Conservation (phyloP, 1,140 invertebrate genomes). For the Caerostris extrusa region DNA sequence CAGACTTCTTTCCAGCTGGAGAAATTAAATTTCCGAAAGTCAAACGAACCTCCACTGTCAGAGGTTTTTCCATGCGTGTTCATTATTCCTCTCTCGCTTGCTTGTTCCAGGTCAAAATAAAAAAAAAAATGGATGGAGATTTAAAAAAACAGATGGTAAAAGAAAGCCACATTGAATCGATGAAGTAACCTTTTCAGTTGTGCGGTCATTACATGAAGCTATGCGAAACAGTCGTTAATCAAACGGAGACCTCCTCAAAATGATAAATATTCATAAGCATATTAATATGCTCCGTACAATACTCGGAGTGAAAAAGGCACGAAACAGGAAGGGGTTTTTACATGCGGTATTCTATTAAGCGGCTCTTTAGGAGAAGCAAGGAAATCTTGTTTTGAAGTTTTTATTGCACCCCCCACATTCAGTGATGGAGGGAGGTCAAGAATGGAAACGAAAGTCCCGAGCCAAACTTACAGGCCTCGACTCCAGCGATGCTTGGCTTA, state of each 20-base stretch:
- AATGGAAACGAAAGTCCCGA: no score
- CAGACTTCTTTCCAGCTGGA: no score
- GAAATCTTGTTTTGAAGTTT: no score
- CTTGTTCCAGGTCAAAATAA: not conserved
- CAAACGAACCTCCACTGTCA: not conserved
- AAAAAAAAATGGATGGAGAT: not conserved
- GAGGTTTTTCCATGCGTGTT: conserved; percentile 13
- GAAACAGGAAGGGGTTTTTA: conserved; percentile 53
- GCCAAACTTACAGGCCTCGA: no score
- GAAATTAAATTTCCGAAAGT: no score
- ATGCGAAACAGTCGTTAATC: conserved; percentile 39
- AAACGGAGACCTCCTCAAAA: conserved; percentile 1
- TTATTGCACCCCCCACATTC: no score
- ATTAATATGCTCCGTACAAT: conserved; percentile 53
- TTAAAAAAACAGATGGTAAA: not conserved
- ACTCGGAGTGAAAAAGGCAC: conserved; percentile 21
- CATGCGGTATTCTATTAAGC: conserved; percentile 55
- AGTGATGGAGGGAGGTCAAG: no score
- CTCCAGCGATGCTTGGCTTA: no score
- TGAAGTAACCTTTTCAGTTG: conserved; percentile 35
- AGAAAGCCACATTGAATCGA: conserved; percentile 2
- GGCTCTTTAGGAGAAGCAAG: not conserved
- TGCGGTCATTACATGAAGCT: conserved; percentile 36
- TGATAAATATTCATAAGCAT: conserved; percentile 61
- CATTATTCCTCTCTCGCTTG: conserved; percentile 10